Evolutionary conservation across 2,113 vertebrate species (phyloP).

Genomic region (Rhineura floridana): DNA sequence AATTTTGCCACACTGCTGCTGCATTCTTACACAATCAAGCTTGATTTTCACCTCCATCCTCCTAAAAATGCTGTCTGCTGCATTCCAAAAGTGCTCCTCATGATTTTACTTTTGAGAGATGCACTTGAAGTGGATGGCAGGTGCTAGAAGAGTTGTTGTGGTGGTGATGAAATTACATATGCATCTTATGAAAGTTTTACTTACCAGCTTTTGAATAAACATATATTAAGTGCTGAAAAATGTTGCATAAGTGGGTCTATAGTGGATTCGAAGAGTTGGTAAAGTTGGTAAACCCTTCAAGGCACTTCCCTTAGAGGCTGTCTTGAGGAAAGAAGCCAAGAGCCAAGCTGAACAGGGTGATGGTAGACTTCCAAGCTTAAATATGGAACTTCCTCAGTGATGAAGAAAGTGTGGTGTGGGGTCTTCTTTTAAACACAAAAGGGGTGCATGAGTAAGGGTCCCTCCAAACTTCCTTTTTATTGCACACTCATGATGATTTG

Average conservation of each 20-base stretch:
- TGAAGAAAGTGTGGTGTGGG: not conserved
- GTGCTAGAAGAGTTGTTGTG: not conserved
- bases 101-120: slow-evolving; percentile 1
- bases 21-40: not conserved
- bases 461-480: no score
- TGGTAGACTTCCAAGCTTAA: not conserved
- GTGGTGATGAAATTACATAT: not conserved
- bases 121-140: not conserved
- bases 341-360: not conserved
- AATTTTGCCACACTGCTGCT: not conserved
- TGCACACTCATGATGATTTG: no score
- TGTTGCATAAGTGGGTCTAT: not conserved
- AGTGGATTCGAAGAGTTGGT: not conserved
- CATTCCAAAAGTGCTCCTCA: not conserved
- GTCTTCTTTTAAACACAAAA: not conserved
- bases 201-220: slow-evolving; percentile 8
- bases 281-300: not conserved
- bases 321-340: not conserved
- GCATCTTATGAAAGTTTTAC: not conserved
- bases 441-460: not conserved
- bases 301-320: not conserved
- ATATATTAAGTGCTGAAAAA: not conserved
- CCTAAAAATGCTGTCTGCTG: not conserved
- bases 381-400: not conserved
- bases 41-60: slow-evolving; percentile 13